Percentiles rank a stretch among this genome's conserved stretches.
phyloP scores from a whole-genome alignment of 2,888 invertebrate species.

The Rhamphomyia laevipes region DNA sequence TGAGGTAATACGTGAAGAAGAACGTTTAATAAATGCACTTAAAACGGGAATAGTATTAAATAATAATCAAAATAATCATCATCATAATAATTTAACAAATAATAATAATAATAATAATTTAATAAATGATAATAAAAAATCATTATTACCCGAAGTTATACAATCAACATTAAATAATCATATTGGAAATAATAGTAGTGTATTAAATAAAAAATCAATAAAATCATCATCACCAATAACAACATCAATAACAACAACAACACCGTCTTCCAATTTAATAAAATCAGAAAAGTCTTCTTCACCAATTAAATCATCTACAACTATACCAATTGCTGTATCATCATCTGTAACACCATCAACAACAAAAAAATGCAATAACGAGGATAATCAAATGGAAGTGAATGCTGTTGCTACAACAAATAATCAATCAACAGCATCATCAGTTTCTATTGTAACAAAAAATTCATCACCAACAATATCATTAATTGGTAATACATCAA shows the following conservation, averaged over 20 bases:
- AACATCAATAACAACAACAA: constrained; percentile 12
- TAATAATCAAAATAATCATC: constrained; percentile 32
- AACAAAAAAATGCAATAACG: background rate
- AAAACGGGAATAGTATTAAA: constrained; percentile 56
- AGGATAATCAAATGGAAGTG: constrained; percentile 1
- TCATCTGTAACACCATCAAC: constrained; percentile 12
- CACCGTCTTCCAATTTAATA: constrained; percentile 11
- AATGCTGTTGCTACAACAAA: background rate
- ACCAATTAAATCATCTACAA: background rate
- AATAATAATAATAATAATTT: background rate
- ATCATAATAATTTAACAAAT: background rate
- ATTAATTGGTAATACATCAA: constrained; percentile 16
- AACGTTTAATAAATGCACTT: constrained; percentile 63
- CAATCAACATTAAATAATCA: constrained; percentile 14
- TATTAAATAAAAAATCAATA: constrained; percentile 1
- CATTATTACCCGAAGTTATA: constrained; percentile 17
- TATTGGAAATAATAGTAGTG: constrained; percentile 5
- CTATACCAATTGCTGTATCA: background rate
- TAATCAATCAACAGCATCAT: background rate
- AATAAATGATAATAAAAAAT: background rate
- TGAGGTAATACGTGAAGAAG: constrained; percentile 72
- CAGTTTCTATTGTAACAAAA: constrained; percentile 38
- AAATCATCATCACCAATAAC: constrained; percentile 8
- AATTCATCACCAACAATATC: constrained; percentile 23
- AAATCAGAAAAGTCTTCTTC: constrained; percentile 7